Evolutionary conservation across 2,888 invertebrate species (phyloP), one percentile per base, ranked within the genome.

Genomic region (Falcaria lacertinaria): DNA sequence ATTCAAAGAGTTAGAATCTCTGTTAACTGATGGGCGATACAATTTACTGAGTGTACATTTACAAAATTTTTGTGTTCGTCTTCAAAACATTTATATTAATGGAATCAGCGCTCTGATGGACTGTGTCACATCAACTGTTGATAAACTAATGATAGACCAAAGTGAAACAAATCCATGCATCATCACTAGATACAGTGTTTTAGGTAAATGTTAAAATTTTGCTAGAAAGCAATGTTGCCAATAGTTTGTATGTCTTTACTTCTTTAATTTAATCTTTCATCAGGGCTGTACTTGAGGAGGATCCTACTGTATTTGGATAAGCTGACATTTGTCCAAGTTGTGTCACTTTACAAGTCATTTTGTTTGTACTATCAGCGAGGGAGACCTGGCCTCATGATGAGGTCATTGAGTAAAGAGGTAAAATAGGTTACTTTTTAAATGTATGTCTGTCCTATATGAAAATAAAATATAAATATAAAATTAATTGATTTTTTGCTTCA

Each of bases 281-380:
- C 90, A 90, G 97, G 97, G 22, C 89, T 96, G 53, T 97, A 95
- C 77, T 90, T 97, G 49, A 90, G 97, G 49, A 90, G 97, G 65
- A 93, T 97, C 71, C 91, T 94, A 53, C 89, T 97, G 0, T 93
- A 94, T 50, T 92, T 97, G 69, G 96, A 97, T 64, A 95, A 94
- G 72, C 86, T 97, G 53, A 92, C 94, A 13, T 97, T 97, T 83
- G 93, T 94, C 32, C 95, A 96, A 89, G 93, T 96, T 46, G 94
- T 94, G 37, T 89, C 92, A 32, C 88, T 97, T 17, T 94, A 93
- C 69, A 92, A 93, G 59, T 92, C 93, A 52, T 95, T 94, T 67
- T 92, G 92, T 58, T 74, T 89, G 4, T 96, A 95, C 74, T 94
- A 93, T 66, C 91, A 92, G 56, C 89, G 86, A 63, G 90, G 91